phyloP scores from a whole-genome alignment of 2,113 vertebrate genomes.

The Syngnathus scovelli region DNA sequence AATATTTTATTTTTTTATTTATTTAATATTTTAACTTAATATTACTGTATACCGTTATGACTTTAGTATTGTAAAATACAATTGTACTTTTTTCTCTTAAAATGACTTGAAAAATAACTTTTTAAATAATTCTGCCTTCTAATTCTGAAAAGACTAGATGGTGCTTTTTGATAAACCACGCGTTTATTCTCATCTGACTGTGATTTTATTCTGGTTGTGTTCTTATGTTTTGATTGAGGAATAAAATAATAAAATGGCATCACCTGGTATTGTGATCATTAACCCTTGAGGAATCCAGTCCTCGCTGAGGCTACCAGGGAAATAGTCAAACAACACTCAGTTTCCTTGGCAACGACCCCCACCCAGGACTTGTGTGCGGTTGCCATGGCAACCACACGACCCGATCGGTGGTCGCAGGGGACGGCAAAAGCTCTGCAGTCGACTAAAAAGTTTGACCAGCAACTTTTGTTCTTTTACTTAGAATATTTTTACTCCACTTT shows the following conservation, averaged over 20 bases:
- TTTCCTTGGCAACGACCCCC: slow-evolving; percentile 47
- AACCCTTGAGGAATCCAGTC: slow-evolving; percentile 31
- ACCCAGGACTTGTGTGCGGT: neutral
- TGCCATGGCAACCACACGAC: slow-evolving; percentile 50
- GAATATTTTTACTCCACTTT: neutral
- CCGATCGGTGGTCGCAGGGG: neutral
- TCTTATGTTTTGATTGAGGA: neutral
- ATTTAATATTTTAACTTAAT: no score
- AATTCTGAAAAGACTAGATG: no score
- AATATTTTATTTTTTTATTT: no score
- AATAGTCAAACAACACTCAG: slow-evolving; percentile 51
- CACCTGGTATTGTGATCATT: slow-evolving; percentile 30
- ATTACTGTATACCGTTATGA: no score
- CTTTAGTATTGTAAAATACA: no score
- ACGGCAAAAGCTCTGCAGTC: slow-evolving; percentile 13
- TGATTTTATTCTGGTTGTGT: neutral
- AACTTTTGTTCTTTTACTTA: neutral
- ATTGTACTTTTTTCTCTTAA: no score
- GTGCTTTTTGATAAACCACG: neutral
- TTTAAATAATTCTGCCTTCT: no score
- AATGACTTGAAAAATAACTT: no score
- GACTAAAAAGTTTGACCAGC: slow-evolving; percentile 8
- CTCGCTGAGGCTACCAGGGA: slow-evolving; percentile 30
- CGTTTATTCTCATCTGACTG: neutral
- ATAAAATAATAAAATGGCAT: neutral